Conservation (phyloP, 1,140 invertebrate species). For the Drosophila insularis region DNA sequence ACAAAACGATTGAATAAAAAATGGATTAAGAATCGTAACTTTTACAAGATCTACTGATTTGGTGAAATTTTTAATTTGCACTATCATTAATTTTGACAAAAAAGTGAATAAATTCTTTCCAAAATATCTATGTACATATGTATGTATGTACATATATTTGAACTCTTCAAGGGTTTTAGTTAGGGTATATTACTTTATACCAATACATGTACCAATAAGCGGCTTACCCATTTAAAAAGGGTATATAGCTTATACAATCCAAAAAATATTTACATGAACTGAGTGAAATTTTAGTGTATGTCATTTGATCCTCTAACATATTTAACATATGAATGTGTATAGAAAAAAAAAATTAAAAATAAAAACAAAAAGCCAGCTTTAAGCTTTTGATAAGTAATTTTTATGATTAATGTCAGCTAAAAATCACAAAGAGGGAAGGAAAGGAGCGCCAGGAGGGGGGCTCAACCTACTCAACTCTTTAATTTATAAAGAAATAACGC, state of each 20-base stretch:
- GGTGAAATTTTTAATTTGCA: no score
- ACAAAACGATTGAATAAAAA: no score
- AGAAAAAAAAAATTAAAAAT: background rate
- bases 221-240: no score
- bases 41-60: no score
- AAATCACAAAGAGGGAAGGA: slow-evolving; percentile 10
- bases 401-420: slow-evolving; percentile 49
- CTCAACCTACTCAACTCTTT: slow-evolving; percentile 27
- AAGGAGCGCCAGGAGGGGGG: slow-evolving; percentile 29
- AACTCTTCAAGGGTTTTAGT: no score
- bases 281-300: background rate
- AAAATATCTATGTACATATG: no score
- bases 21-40: no score
- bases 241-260: background rate
- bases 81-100: no score
- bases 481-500: slow-evolving; percentile 23
- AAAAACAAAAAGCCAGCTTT: background rate
- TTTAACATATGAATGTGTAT: background rate
- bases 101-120: no score
- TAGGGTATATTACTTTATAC: no score
- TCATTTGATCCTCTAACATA: slow-evolving; percentile 12
- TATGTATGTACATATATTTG: no score
- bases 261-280: background rate
- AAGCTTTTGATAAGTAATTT: slow-evolving; percentile 41
- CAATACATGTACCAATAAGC: no score